phyloP scores from a whole-genome alignment of 2,113 vertebrate species.

The Lutjanus erythropterus region DNA sequence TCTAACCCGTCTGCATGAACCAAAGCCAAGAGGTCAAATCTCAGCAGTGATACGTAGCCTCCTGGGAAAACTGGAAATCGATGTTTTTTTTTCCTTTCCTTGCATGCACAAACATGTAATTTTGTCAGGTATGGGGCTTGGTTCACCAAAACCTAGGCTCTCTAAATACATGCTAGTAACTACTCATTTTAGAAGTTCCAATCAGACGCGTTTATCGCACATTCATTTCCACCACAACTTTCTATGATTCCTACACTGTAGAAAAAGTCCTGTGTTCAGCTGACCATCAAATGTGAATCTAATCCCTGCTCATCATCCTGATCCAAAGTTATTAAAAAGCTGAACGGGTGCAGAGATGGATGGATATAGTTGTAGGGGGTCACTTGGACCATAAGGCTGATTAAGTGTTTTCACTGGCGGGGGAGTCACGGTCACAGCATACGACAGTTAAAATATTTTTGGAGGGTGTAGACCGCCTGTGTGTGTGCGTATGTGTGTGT shows the following conservation, averaged over 20 bases:
- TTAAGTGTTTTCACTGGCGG: conserved; percentile 66
- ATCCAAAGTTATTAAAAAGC: conserved; percentile 63
- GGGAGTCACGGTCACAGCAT: conserved; percentile 55
- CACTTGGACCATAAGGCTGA: conserved; percentile 70
- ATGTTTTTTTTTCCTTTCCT: not conserved
- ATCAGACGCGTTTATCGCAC: not conserved
- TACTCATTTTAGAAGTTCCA: not conserved
- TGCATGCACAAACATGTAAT: not conserved
- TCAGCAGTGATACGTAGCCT: not conserved
- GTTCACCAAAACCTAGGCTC: not conserved
- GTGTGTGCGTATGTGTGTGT: not conserved
- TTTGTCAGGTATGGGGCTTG: not conserved
- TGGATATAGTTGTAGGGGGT: conserved; percentile 53
- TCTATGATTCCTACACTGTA: not conserved
- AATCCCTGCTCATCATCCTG: conserved; percentile 42
- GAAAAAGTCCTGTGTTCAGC: conserved; percentile 3
- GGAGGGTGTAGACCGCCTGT: conserved; percentile 4
- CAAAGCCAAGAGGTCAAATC: not conserved
- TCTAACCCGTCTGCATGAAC: conserved; percentile 20
- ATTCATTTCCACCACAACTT: not conserved
- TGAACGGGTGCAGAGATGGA: conserved; percentile 58
- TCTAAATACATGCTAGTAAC: not conserved
- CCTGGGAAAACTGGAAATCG: not conserved
- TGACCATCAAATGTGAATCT: conserved; percentile 17
- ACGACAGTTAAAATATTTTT: conserved; percentile 49